Evolutionary conservation across 1,140 invertebrate genomes (phyloP).

Genomic region (Manduca sexta): DNA sequence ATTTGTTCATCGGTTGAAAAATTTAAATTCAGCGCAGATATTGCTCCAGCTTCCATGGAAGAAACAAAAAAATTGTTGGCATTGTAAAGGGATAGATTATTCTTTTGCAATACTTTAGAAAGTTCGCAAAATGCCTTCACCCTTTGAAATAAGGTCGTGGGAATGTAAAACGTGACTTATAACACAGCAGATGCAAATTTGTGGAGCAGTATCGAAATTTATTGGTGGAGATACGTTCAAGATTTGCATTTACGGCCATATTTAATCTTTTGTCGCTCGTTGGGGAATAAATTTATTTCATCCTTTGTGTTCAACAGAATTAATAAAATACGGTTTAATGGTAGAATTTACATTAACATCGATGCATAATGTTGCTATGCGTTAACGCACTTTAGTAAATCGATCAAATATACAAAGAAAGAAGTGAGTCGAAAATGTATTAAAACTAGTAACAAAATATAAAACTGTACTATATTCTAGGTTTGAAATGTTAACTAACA

Average conservation of each 20-base stretch:
- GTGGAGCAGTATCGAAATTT: conserved; percentile 10
- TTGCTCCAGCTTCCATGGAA: conserved; percentile 14
- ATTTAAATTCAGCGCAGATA: conserved; percentile 27
- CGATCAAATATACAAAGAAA: too few relatives aligned
- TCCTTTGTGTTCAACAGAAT: too few relatives aligned
- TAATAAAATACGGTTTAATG: too few relatives aligned
- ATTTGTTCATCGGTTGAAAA: conserved; percentile 32
- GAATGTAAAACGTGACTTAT: conserved; percentile 9
- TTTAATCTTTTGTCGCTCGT: conserved; percentile 1
- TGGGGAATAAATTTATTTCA: too few relatives aligned
- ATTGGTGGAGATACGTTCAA: conserved; percentile 6
- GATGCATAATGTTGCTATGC: too few relatives aligned
- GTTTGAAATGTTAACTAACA: too few relatives aligned
- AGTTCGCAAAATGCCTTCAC: conserved; percentile 6
- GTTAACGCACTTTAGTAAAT: too few relatives aligned
- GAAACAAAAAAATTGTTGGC: conserved; percentile 19
- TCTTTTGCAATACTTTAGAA: neutral
- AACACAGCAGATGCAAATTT: conserved; percentile 6
- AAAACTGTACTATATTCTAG: too few relatives aligned
- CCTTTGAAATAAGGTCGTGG: conserved; percentile 8
- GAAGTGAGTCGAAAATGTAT: too few relatives aligned
- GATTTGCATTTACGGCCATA: conserved; percentile 9
- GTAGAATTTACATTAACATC: neutral
- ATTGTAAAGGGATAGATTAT: conserved; percentile 7
- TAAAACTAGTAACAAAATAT: too few relatives aligned